Percentiles rank a stretch among this genome's conserved stretches.
Conservation (phyloP, 2,797 vertebrate genomes). For the Graptemys geographica region DNA sequence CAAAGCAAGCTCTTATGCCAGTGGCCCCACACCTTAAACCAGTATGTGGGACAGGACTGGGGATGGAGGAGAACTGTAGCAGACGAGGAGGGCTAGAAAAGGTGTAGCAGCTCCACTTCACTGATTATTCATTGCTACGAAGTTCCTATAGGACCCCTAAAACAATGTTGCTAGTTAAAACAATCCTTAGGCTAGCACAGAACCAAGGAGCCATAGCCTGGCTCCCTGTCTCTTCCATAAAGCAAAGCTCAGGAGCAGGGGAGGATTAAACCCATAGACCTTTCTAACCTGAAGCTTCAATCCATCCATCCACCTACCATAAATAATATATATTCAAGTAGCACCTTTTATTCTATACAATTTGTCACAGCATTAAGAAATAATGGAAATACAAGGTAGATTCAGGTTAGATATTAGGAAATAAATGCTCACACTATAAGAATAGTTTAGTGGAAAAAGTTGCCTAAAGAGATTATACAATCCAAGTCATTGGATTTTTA, state of each 20-base stretch:
- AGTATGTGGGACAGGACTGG: neutral
- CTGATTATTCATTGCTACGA: neutral
- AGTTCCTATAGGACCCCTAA: neutral
- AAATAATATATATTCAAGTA: neutral
- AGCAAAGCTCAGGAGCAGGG: neutral
- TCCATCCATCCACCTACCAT: neutral
- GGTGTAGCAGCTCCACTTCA: neutral
- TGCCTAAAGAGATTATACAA: too few relatives aligned
- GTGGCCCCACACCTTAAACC: neutral
- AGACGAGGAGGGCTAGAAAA: neutral
- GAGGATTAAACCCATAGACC: neutral
- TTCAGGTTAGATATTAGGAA: neutral
- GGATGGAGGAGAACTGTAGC: neutral
- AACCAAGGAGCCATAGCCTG: neutral
- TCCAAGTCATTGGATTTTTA: too few relatives aligned
- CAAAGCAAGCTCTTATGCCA: neutral
- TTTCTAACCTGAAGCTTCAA: neutral
- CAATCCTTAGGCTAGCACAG: neutral
- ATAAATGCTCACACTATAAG: neutral
- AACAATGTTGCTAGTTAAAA: neutral
- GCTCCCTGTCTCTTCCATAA: neutral
- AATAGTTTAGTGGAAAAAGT: neutral
- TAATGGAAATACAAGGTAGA: neutral
- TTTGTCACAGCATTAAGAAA: neutral
- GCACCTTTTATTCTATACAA: neutral